These are phyloP conservation scores for Heliconius erato DNA, from an alignment of 2,888 invertebrate species.

Conservation along the genomic window DNA sequence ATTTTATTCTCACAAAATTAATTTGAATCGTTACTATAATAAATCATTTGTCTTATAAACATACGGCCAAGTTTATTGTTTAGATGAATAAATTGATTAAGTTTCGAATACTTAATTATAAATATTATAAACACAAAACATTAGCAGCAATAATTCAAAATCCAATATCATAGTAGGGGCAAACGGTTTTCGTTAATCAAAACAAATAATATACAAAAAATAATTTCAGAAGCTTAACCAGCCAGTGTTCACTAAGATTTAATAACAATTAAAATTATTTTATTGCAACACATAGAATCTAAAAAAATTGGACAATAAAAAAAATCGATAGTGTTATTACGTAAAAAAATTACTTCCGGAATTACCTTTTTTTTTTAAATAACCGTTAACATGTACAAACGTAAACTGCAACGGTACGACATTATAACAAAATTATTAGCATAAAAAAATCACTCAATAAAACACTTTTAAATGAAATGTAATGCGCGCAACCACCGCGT, in stretches of 20 bases:
- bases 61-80: background rate
- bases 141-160: background rate
- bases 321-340: slow-evolving; percentile 6
- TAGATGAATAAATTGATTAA: background rate
- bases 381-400: slow-evolving; percentile 35
- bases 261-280: background rate
- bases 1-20: slow-evolving; percentile 6
- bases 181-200: slow-evolving; percentile 11
- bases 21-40: background rate
- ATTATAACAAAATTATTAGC: slow-evolving; percentile 25
- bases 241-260: background rate
- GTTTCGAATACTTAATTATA: background rate
- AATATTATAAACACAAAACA: background rate
- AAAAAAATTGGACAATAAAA: background rate
- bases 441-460: slow-evolving; percentile 30
- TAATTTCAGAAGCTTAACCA: slow-evolving; percentile 8
- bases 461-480: slow-evolving; percentile 48
- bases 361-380: slow-evolving; percentile 50
- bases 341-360: slow-evolving; percentile 9
- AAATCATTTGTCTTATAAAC: background rate
- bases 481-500: slow-evolving; percentile 82
- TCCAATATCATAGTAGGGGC: slow-evolving; percentile 28
- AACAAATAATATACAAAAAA: slow-evolving; percentile 8
- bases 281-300: background rate
- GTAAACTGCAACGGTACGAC: slow-evolving; percentile 6